Conservation (phyloP, 2,888 invertebrate species). For the Aelia acuminata region DNA sequence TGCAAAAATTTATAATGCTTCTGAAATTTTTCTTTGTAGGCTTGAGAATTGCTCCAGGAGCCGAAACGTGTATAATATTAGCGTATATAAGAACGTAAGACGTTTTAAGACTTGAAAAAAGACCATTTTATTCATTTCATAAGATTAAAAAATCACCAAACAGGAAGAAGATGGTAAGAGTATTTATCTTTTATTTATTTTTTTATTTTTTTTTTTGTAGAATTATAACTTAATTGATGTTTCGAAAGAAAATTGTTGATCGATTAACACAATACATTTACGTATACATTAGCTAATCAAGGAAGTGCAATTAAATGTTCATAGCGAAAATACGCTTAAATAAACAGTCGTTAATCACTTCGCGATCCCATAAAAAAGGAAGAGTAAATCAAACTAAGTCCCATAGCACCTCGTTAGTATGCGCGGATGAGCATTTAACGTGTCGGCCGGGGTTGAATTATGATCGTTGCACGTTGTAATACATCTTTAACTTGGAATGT, state of each 20-base stretch:
- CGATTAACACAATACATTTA: neutral
- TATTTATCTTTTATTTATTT: no score
- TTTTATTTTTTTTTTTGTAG: no score
- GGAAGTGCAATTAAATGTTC: neutral
- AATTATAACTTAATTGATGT: no score
- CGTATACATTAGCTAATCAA: neutral
- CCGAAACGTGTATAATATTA: no score
- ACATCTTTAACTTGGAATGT: slow-evolving; percentile 21
- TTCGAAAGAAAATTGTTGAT: neutral
- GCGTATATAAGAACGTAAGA: no score
- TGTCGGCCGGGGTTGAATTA: neutral
- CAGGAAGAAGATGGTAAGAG: no score
- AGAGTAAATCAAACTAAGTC: neutral
- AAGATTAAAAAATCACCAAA: no score
- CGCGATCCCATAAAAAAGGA: neutral
- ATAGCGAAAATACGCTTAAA: neutral
- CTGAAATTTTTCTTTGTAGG: no score
- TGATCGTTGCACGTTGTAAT: neutral
- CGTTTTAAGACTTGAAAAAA: no score
- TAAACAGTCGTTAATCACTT: neutral
- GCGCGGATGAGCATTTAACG: neutral
- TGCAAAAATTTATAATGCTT: no score
- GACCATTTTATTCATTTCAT: no score
- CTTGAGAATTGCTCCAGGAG: no score
- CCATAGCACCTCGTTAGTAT: slow-evolving; percentile 3